Evolutionary conservation across 2,888 invertebrate species (phyloP).

Genomic region (Drosophila kambysellisi): DNA sequence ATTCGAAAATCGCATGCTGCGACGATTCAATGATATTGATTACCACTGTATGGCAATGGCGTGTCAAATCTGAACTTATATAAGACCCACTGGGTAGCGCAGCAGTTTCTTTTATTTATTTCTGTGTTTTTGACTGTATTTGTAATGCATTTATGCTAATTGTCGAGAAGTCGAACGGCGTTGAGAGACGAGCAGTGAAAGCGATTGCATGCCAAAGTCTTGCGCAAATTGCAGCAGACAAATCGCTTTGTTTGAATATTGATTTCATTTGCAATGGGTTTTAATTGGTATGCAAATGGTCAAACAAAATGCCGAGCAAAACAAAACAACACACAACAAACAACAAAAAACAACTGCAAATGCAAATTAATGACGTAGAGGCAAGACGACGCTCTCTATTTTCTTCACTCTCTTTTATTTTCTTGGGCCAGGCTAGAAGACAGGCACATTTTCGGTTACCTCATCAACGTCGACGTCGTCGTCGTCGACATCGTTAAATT

Average conservation of each 20-base stretch:
- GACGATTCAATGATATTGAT: constrained; percentile 27
- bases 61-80: constrained; percentile 37
- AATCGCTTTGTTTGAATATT: constrained; percentile 53
- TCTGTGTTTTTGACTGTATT: constrained; percentile 11
- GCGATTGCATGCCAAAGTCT: constrained; percentile 53
- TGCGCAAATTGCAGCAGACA: constrained; percentile 61
- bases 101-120: neutral
- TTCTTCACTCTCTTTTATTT: constrained; percentile 6
- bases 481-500: constrained; percentile 53
- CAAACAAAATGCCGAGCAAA: constrained; percentile 28
- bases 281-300: constrained; percentile 72
- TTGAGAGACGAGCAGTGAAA: constrained; percentile 48
- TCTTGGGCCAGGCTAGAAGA: constrained; percentile 30
- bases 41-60: constrained; percentile 8
- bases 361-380: constrained; percentile 33
- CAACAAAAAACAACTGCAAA: constrained; percentile 5
- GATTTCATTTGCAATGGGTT: constrained; percentile 50
- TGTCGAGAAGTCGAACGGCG: constrained; percentile 38
- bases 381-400: constrained; percentile 1
- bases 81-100: neutral
- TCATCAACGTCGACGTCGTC: constrained; percentile 50
- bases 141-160: constrained; percentile 51
- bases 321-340: constrained; percentile 3
- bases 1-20: constrained; percentile 60
- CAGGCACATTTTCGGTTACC: constrained; percentile 52